A percentile compares a stretch with the other conserved stretches of the same genome.
Conservation (phyloP, 1,140 invertebrate species). For the Odontomachus brunneus region DNA sequence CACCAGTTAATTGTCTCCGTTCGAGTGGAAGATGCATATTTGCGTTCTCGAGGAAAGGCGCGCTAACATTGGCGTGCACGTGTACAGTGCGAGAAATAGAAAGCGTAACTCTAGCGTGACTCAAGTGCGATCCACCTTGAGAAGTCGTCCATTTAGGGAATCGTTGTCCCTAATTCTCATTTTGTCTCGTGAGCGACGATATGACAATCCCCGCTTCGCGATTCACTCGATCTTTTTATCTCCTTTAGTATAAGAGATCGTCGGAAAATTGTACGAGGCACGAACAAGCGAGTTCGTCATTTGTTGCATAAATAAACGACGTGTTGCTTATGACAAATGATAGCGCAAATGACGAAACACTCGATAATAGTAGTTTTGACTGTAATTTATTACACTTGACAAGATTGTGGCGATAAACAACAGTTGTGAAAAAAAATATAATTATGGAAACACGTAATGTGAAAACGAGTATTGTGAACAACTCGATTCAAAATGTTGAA, state of each 20-base stretch:
- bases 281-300: neutral
- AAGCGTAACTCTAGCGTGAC: neutral
- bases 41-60: neutral
- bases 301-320: neutral
- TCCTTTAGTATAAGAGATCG: too few species aligned
- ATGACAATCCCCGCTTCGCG: too few species aligned
- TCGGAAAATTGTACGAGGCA: too few species aligned
- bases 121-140: conserved; percentile 12
- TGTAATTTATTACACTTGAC: too few species aligned
- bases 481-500: too few species aligned
- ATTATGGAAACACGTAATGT: too few species aligned
- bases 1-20: too few species aligned
- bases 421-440: too few species aligned
- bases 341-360: neutral
- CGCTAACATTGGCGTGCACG: neutral
- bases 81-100: neutral
- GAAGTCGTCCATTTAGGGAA: conserved; percentile 10
- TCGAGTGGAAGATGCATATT: neutral
- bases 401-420: too few species aligned
- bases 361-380: neutral
- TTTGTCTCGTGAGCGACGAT: neutral
- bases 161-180: neutral
- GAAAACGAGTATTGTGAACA: too few species aligned
- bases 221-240: too few species aligned
- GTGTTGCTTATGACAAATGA: neutral